These are phyloP conservation scores for Sturmia bella DNA, from an alignment of 2,888 invertebrate species.

Conservation along the genomic window DNA sequence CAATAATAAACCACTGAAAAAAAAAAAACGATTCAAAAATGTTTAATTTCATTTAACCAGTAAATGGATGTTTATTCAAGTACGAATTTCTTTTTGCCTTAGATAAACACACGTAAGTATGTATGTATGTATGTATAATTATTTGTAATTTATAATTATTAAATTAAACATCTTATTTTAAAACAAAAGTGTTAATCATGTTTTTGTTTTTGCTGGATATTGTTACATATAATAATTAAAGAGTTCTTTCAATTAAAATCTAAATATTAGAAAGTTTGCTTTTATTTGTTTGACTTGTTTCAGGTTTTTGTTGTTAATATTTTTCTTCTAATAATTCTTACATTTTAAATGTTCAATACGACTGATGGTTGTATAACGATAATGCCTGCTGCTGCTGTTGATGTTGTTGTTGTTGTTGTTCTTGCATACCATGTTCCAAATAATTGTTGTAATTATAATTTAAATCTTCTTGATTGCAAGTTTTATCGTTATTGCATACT, in stretches of 20 bases:
- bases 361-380: constrained; percentile 38
- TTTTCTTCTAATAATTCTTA: constrained; percentile 48
- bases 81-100: constrained; percentile 40
- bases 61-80: constrained; percentile 15
- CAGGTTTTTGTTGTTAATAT: constrained; percentile 12
- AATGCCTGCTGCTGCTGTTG: too few relatives aligned
- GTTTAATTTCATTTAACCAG: constrained; percentile 22
- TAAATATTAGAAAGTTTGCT: constrained; percentile 46
- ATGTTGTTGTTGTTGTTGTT: too few relatives aligned
- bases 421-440: constrained; percentile 55
- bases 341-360: constrained; percentile 61
- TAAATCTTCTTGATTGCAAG: constrained; percentile 28
- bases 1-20: too few relatives aligned
- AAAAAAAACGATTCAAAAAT: not conserved
- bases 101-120: constrained; percentile 47
- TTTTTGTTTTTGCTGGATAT: constrained; percentile 35
- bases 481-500: constrained; percentile 44
- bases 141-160: constrained; percentile 20
- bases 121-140: constrained; percentile 37
- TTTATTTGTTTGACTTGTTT: constrained; percentile 37
- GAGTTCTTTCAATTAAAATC: constrained; percentile 54
- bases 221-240: constrained; percentile 14
- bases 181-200: constrained; percentile 17
- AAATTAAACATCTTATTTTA: constrained; percentile 33
- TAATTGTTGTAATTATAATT: constrained; percentile 60